phyloP scores from a whole-genome alignment of 2,888 invertebrate genomes.

The Euproctis similis region DNA sequence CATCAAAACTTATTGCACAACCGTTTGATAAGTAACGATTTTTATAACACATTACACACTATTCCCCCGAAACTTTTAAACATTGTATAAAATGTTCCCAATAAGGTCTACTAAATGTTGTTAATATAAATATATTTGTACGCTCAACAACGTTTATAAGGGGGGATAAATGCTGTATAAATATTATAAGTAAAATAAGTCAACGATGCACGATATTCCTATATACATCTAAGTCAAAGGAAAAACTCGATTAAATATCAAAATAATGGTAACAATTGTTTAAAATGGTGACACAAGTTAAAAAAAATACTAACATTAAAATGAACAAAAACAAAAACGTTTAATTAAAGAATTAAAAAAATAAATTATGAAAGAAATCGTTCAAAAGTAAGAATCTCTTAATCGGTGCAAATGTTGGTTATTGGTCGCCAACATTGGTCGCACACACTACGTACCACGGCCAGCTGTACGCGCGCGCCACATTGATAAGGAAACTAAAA shows the following conservation, averaged over 20 bases:
- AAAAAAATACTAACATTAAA: slow-evolving; percentile 43
- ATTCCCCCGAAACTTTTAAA: slow-evolving; percentile 26
- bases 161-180: slow-evolving; percentile 15
- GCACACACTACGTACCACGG: slow-evolving; percentile 19
- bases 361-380: slow-evolving; percentile 45
- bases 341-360: slow-evolving; percentile 43
- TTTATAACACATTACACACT: slow-evolving; percentile 30
- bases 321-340: slow-evolving; percentile 40
- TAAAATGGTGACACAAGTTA: slow-evolving; percentile 58
- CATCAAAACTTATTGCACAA: slow-evolving; percentile 38
- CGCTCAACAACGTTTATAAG: slow-evolving; percentile 12
- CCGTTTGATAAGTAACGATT: slow-evolving; percentile 37
- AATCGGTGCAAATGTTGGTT: slow-evolving; percentile 50
- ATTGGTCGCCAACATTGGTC: slow-evolving; percentile 42
- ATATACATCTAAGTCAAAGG: slow-evolving; percentile 15
- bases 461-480: slow-evolving; percentile 35
- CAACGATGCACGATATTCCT: slow-evolving; percentile 32
- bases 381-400: slow-evolving; percentile 41
- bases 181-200: slow-evolving; percentile 32
- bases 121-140: slow-evolving; percentile 12
- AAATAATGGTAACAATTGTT: slow-evolving; percentile 58
- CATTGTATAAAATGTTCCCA: slow-evolving; percentile 24
- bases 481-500: slow-evolving; percentile 39
- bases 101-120: slow-evolving; percentile 18
- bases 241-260: slow-evolving; percentile 37